Percentiles rank a stretch among this genome's conserved stretches.
Evolutionary conservation across 2,113 vertebrate species (phyloP).

Genomic region (Arvicanthis niloticus): DNA sequence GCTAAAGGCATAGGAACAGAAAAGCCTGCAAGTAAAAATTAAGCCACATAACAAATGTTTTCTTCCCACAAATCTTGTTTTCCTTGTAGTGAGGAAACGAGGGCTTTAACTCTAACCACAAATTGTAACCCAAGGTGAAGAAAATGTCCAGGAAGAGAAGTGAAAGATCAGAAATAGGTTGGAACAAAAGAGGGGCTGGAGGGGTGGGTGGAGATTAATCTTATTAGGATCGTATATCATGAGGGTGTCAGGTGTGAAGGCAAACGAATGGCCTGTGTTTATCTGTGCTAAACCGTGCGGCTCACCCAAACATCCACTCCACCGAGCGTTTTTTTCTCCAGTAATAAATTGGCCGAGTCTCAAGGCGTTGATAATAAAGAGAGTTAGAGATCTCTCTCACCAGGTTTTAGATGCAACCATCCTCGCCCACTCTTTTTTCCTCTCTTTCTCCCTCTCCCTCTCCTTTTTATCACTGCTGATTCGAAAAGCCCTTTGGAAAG

Average conservation of each 20-base stretch:
- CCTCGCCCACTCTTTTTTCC: conserved; percentile 43
- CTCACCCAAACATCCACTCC: conserved; percentile 93
- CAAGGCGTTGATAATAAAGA: conserved; percentile 94
- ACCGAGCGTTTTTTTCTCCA: conserved; percentile 86
- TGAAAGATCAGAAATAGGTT: conserved; percentile 83
- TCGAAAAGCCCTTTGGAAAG: conserved; percentile 96
- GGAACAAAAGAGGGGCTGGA: conserved; percentile 74
- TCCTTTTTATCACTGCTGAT: conserved; percentile 95
- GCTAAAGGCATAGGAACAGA: conserved; percentile 41
- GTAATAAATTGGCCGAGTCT: conserved; percentile 98
- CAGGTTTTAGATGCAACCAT: conserved; percentile 84
- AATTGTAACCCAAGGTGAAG: conserved; percentile 83
- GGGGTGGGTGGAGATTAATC: conserved; percentile 92
- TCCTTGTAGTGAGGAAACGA: conserved; percentile 77
- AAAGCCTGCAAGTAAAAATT: conserved; percentile 56
- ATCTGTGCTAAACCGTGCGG: conserved; percentile 96
- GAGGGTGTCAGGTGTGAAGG: conserved; percentile 95
- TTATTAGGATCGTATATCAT: conserved; percentile 98
- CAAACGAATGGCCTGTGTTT: conserved; percentile 98
- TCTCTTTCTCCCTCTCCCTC: conserved; percentile 57
- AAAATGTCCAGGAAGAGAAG: conserved; percentile 81
- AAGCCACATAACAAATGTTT: conserved; percentile 81
- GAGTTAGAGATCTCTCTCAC: conserved; percentile 88
- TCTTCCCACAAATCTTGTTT: conserved; percentile 84
- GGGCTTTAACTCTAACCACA: conserved; percentile 83